phyloP scores from a whole-genome alignment of 2,113 vertebrate species.

The Podilymbus podiceps region DNA sequence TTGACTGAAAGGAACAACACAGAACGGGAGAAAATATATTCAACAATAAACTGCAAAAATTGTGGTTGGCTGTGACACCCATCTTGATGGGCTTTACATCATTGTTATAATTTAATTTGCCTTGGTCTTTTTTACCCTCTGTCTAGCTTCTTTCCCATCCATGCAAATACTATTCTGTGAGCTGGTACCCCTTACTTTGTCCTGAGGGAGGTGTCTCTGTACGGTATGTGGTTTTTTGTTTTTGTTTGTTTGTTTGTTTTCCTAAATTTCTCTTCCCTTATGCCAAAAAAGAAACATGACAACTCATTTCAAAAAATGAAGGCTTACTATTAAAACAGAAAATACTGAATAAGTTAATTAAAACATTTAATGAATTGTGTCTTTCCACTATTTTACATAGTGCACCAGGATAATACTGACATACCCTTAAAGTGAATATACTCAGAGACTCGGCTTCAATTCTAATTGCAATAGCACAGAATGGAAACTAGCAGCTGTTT shows the following conservation, averaged over 20 bases:
- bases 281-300: background rate
- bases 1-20: background rate
- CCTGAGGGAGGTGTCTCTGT: background rate
- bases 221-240: too few relatives aligned
- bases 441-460: background rate
- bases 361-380: background rate
- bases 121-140: background rate
- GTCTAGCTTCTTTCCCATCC: background rate
- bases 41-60: background rate
- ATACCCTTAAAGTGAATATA: background rate
- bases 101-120: background rate
- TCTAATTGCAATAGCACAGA: background rate
- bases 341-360: background rate
- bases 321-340: background rate
- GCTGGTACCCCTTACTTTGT: background rate
- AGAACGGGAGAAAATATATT: background rate
- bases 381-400: background rate
- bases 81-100: background rate
- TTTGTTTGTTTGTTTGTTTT: background rate
- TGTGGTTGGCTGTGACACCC: background rate
- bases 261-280: background rate
- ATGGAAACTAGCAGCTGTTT: background rate
- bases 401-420: background rate
- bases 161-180: background rate
- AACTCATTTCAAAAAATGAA: background rate